Base-by-base conservation (phyloP, 1,140 invertebrate species). In the Pseudomyrmex gracilis region DNA sequence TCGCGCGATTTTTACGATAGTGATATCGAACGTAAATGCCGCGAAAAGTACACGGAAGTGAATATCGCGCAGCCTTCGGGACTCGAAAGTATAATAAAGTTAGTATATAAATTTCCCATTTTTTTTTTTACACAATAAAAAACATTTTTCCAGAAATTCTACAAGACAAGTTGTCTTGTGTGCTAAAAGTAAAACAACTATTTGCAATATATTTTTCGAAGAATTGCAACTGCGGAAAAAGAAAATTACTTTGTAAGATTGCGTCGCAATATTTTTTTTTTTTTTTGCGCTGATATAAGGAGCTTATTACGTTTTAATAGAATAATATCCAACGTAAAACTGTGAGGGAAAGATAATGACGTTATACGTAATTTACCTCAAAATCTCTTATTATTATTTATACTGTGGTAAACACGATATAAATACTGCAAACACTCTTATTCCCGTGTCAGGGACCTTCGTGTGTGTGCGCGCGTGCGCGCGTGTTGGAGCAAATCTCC, bases 311-410 rank as follows among this genome's bases (percentile, higher is more conserved):
- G 34, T 67, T 77, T 70, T 80, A 71, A 60, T 71, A 57, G 9
- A 45, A 9, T 10, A 12, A 12, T 10, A 70, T 45, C 34, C 34
- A 57, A 77, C 15, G 22, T 45, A 58, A 60, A 78, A 58, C 3
- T 71, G 17, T 34, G 13, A 68, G 10, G 20, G 17, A 45, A 78
- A 15, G 49, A 17, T 78, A 68, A 77, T 67, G 57, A 78, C 60
- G 17, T 70, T 8, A 20, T 70, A 71, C 43, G 53, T 47, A 57
- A 43, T 43, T 57, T 34, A 55, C 57, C 4, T 10, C 34, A 22
- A 71, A 80, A 80, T 80, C 51, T 24, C 66, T 80, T 68, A 80
- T 80, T 80, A 80, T 80, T 80, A 80, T 70, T 80, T 80, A 80
- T 80, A 67, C 66, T 55, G 67, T 80, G 53, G 45, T 71, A 71